A percentile compares a stretch with the other conserved stretches of the same genome.
phyloP scores from a whole-genome alignment of 2,888 invertebrate genomes.

The Drosophila siamana region DNA sequence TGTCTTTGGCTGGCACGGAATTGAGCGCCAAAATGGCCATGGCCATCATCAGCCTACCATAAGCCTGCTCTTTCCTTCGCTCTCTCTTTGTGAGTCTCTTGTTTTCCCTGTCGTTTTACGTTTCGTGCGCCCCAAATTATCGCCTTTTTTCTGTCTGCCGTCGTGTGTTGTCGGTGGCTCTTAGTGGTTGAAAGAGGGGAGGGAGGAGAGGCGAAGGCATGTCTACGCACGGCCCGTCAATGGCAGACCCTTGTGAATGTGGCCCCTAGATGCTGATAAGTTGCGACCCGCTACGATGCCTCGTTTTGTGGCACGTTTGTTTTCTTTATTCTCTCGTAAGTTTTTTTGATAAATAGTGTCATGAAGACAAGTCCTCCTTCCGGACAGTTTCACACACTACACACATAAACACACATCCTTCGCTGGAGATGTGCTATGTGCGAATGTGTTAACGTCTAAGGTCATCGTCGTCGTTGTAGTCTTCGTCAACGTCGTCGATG shows the following conservation, averaged over 20 bases:
- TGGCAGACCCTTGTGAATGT: conserved; percentile 57
- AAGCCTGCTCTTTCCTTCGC: conserved; percentile 10
- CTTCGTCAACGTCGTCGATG: conserved; percentile 16
- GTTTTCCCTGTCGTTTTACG: conserved; percentile 30
- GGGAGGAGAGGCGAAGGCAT: neutral
- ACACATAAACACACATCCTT: conserved; percentile 12
- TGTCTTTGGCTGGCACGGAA: conserved; percentile 47
- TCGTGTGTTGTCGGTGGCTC: conserved; percentile 26
- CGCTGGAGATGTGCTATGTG: conserved; percentile 41
- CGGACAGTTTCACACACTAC: conserved; percentile 9
- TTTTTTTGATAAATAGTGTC: conserved; percentile 65
- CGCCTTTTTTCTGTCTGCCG: conserved; percentile 57
- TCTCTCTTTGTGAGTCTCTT: neutral
- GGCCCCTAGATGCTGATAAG: conserved; percentile 68
- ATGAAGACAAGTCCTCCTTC: conserved; percentile 26
- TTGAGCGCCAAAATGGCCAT: conserved; percentile 46
- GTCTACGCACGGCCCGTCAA: conserved; percentile 63
- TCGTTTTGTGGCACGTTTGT: conserved; percentile 62
- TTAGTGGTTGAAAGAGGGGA: neutral
- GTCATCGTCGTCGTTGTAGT: conserved; percentile 56
- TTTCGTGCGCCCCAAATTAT: conserved; percentile 63
- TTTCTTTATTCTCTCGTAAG: conserved; percentile 54
- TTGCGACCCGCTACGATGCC: conserved; percentile 58
- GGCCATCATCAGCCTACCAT: conserved; percentile 37
- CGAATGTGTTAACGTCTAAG: conserved; percentile 77